A percentile compares a stretch with the other conserved stretches of the same genome.
Evolutionary conservation across 2,797 vertebrate genomes (phyloP).

Genomic region (Acanthurus lineatus): DNA sequence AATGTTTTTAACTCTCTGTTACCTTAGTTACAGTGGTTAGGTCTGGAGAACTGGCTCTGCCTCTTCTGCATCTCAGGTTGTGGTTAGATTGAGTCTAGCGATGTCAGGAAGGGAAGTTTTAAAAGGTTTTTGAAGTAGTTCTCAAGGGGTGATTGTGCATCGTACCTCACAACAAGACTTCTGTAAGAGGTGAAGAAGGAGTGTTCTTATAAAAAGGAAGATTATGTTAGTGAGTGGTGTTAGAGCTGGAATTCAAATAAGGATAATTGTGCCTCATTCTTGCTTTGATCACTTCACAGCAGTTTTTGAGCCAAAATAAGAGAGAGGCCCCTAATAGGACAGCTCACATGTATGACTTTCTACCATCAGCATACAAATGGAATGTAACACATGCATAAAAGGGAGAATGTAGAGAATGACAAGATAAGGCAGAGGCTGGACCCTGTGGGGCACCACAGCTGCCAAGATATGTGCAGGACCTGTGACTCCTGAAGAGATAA

Average conservation of each 20-base stretch:
- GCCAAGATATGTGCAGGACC: constrained; percentile 6
- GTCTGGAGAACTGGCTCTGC: neutral
- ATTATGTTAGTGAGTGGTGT: neutral
- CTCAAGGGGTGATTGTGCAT: constrained; percentile 23
- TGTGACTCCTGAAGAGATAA: constrained; percentile 8
- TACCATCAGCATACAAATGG: constrained; percentile 1
- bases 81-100: neutral
- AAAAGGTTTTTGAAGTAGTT: neutral
- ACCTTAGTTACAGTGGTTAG: constrained; percentile 10
- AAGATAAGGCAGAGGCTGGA: constrained; percentile 33
- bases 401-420: constrained; percentile 7
- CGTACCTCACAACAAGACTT: neutral
- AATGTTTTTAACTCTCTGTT: constrained; percentile 3
- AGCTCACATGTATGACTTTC: neutral
- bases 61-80: constrained; percentile 16
- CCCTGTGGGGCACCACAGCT: neutral
- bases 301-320: neutral
- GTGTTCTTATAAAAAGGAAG: neutral
- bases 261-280: neutral
- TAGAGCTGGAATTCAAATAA: neutral
- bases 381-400: constrained; percentile 1
- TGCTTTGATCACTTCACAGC: neutral
- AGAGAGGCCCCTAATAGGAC: neutral
- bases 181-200: neutral
- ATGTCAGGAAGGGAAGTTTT: neutral